Evolutionary conservation across 2,888 invertebrate species (phyloP), one percentile per base, ranked within the genome.

Genomic region (Diachrysia chrysitis): DNA sequence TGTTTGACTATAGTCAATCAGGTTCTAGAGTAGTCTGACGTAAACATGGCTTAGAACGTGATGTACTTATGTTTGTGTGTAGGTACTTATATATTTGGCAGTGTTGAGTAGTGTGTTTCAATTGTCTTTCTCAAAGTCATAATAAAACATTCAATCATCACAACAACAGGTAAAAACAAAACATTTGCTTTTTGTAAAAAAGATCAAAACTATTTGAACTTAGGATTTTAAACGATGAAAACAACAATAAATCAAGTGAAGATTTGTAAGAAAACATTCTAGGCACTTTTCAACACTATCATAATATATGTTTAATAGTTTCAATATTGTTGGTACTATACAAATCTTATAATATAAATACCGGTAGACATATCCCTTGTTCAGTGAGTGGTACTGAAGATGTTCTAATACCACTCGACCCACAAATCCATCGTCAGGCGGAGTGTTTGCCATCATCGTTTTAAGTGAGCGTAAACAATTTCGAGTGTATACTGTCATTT

Each of bases 351-450:
- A 69, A 61, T 48, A 57, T 57, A 68, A 64, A 66, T 51, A 69
- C 35, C 48, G 5, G 9, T 53, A 60, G 57, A 46, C 56, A 37
- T 64, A 67, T 55, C 66, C 17, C 58, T 67, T 32, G 25, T 63
- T 55, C 25, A 21, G 6, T 17, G 48, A 75, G 71, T 59, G 66
- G 61, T 35, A 32, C 79, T 72, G 64, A 54, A 69, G 51, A 58
- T 71, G 72, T 76, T 74, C 35, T 46, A 60, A 71, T 73, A 72
- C 65, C 69, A 62, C 78, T 77, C 58, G 71, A 71, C 78, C 75
- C 54, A 79, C 35, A 77, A 71, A 62, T 69, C 72, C 57, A 62
- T 74, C 78, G 68, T 66, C 63, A 68, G 64, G 32, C 21, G 25
- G 62, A 63, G 58, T 73, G 69, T 76, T 79, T 76, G 69, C 69